Evolutionary conservation across 2,113 vertebrate species (phyloP).

Genomic region (Datnioides undecimradiatus): DNA sequence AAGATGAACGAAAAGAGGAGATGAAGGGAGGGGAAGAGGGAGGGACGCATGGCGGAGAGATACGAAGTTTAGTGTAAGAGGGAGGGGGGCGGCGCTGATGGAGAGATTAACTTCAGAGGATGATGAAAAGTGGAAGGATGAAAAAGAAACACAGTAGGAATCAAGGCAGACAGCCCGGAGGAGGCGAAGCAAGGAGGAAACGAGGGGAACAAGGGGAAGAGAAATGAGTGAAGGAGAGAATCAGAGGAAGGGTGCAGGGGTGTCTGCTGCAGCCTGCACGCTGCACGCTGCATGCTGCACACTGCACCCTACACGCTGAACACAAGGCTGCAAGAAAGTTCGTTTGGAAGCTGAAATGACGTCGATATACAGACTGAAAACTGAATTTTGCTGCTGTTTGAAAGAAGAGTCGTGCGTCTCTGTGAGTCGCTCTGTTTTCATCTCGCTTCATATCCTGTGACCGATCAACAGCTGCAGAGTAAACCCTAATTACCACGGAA

Average conservation of each 20-base stretch:
- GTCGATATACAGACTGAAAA: too few species aligned
- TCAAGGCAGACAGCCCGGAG: background rate
- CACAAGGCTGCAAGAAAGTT: too few species aligned
- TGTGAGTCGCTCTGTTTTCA: background rate
- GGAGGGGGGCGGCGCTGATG: background rate
- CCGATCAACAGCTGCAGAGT: background rate
- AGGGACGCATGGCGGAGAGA: constrained; percentile 1
- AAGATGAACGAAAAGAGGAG: background rate
- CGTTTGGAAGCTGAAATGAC: too few species aligned
- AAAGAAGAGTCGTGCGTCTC: background rate
- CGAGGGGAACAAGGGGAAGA: background rate
- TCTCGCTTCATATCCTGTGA: background rate
- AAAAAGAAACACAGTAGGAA: constrained; percentile 20
- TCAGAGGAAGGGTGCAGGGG: background rate
- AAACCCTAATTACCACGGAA: background rate
- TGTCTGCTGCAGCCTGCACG: too few species aligned
- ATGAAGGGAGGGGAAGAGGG: background rate
- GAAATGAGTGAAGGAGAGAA: background rate
- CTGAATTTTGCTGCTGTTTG: too few species aligned
- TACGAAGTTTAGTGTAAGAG: background rate
- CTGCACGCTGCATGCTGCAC: background rate
- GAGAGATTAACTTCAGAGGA: constrained; percentile 41
- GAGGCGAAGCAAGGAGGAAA: background rate
- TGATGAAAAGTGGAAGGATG: background rate
- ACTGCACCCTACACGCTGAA: too few species aligned